phyloP scores from a whole-genome alignment of 2,888 invertebrate species.

The Drosophila melanocephala region DNA sequence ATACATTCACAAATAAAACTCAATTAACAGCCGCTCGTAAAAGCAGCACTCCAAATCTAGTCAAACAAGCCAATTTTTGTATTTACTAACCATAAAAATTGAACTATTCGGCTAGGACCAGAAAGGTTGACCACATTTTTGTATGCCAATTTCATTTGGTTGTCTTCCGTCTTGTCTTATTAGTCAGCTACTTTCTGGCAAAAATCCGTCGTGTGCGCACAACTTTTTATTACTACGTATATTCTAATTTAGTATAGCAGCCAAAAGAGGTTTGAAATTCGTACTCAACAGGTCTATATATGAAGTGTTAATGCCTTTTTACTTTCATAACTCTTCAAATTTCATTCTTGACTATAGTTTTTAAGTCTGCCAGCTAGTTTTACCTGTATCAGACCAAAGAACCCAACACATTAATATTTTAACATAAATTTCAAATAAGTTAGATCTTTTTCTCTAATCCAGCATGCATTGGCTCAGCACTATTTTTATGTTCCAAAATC shows the following conservation, averaged over 20 bases:
- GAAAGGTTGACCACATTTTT: slow-evolving; percentile 38
- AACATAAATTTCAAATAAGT: slow-evolving; percentile 61
- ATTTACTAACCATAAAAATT: slow-evolving; percentile 9
- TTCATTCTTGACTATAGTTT: slow-evolving; percentile 8
- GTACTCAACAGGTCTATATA: slow-evolving; percentile 24
- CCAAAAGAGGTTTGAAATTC: slow-evolving; percentile 14
- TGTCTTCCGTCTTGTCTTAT: slow-evolving; percentile 49
- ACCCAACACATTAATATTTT: slow-evolving; percentile 32
- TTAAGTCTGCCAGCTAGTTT: slow-evolving; percentile 21
- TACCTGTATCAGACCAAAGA: slow-evolving; percentile 13
- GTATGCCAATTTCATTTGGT: slow-evolving; percentile 44
- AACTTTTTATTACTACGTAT: slow-evolving; percentile 49
- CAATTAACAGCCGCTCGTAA: slow-evolving; percentile 55
- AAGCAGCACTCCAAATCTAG: slow-evolving; percentile 33
- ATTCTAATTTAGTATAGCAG: slow-evolving; percentile 18
- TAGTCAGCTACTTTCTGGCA: slow-evolving; percentile 36
- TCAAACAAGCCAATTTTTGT: slow-evolving; percentile 31
- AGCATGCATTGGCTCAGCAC: slow-evolving; percentile 43
- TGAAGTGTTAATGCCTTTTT: slow-evolving; percentile 52
- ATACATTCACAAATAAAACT: slow-evolving; percentile 56
- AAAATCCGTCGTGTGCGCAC: slow-evolving; percentile 44
- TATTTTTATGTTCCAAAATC: slow-evolving; percentile 42
- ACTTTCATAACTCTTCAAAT: slow-evolving; percentile 43
- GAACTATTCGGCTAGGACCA: slow-evolving; percentile 17
- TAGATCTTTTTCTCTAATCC: slow-evolving; percentile 44